These are phyloP conservation scores for Numenius arquata DNA, from an alignment of 2,113 vertebrate species.

Conservation along the genomic window DNA sequence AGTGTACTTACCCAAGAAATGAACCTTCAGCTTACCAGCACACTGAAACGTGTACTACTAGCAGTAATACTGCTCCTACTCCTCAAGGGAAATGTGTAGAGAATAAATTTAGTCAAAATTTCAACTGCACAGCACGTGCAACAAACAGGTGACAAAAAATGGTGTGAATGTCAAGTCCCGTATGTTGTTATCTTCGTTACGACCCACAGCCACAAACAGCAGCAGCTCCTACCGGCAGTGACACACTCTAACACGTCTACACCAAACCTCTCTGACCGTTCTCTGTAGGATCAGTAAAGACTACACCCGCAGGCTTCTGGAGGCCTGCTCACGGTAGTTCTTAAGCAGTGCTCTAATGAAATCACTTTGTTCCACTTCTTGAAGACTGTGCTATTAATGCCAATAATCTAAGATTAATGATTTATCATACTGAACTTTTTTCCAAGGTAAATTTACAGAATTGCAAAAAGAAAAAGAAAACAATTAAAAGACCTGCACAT, in stretches of 20 bases:
- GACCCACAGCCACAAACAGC: slow-evolving; percentile 34
- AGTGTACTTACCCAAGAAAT: slow-evolving; percentile 79
- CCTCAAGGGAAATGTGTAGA: slow-evolving; percentile 80
- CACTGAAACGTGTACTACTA: slow-evolving; percentile 78
- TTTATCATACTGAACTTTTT: slow-evolving; percentile 1
- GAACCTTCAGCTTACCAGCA: slow-evolving; percentile 79
- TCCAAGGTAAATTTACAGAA: slow-evolving; percentile 10
- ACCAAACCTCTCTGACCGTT: slow-evolving; percentile 19
- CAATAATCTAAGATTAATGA: neutral
- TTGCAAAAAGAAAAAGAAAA: neutral
- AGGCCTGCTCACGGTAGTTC: neutral
- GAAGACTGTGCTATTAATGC: slow-evolving; percentile 8
- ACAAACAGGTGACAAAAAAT: slow-evolving; percentile 71
- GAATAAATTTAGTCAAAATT: slow-evolving; percentile 78
- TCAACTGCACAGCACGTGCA: slow-evolving; percentile 69
- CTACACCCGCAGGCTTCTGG: neutral
- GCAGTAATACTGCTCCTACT: slow-evolving; percentile 77
- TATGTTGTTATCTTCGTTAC: slow-evolving; percentile 37
- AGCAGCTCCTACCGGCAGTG: slow-evolving; percentile 23
- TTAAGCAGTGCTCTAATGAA: neutral
- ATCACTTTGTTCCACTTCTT: neutral
- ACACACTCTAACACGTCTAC: neutral
- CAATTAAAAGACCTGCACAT: neutral
- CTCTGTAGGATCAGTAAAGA: neutral
- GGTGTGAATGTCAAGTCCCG: slow-evolving; percentile 46